A percentile compares a stretch with the other conserved stretches of the same genome.
phyloP scores from a whole-genome alignment of 1,140 invertebrate species.

The Orchestia grillus region DNA sequence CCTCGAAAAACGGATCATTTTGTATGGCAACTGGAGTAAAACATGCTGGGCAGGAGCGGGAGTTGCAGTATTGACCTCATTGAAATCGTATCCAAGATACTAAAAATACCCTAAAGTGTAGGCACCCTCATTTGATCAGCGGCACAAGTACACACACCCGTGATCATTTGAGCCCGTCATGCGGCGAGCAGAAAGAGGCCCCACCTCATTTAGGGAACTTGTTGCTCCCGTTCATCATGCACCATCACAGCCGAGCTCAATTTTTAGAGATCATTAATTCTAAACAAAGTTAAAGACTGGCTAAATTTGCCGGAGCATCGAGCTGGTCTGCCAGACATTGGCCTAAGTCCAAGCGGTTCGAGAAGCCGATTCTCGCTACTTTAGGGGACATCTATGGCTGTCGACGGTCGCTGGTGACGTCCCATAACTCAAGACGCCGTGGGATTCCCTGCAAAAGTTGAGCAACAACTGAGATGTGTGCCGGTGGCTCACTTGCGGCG shows the following conservation, averaged over 20 bases:
- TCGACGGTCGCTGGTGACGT: background rate
- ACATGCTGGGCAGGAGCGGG: background rate
- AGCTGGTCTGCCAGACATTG: background rate
- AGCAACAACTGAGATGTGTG: background rate
- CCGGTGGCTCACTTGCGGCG: background rate
- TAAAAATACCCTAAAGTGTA: background rate
- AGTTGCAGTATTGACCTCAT: background rate
- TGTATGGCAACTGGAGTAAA: no score
- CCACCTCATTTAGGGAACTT: background rate
- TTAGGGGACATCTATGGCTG: background rate
- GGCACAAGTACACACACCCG: background rate
- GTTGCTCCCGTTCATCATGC: background rate
- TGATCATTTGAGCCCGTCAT: background rate
- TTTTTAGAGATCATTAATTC: constrained; percentile 2
- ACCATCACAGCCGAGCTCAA: background rate
- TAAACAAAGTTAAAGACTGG: background rate
- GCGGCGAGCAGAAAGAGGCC: background rate
- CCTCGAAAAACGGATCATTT: no score
- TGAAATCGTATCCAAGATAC: background rate
- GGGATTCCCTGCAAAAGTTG: background rate
- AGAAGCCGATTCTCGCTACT: background rate
- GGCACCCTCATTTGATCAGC: background rate
- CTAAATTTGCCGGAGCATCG: background rate
- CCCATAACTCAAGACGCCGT: background rate
- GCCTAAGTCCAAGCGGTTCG: background rate